Base-by-base conservation (phyloP, 1,140 invertebrate genomes). In the Drosophila guanche region DNA sequence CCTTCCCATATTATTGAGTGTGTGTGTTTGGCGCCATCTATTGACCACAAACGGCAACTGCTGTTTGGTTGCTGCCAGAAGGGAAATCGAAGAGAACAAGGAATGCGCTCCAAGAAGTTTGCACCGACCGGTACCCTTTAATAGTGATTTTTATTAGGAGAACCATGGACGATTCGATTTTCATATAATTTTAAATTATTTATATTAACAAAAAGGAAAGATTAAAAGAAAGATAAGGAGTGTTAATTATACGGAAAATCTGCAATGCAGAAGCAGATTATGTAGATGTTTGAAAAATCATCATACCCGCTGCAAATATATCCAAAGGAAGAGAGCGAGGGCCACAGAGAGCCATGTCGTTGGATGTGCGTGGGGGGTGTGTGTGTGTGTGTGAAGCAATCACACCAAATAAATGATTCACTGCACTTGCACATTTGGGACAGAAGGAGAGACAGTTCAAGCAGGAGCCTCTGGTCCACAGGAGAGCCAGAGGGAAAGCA, bases 331-430 rank as follows among this genome's bases (percentile, higher is more conserved):
- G 48, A 8, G 29, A 33, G 29, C 8, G 10, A 37, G 33, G 4
- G 33, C 33, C 33, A 37, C 33, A 10, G 10, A 37, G 10, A 37
- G 10, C 33, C 33, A 12, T 37, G 10, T 10, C 4, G 8, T 22
- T 10, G 29, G 33, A 7, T 43, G 22, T 8, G n/a, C 16, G 42
- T 25, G 27, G 10, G 46, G 23, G 33, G 56, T 74, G 56, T 58
- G 52, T 47, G 43, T 48, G 59, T 66, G 68, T 59, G 58, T 74
- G 59, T 74, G 61, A 75, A 69, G 83, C 81, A 86, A 86, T 86
- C 81, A 88, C 81, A 88, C 81, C 73, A 86, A 86, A 86, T 86
- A 86, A 86, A 86, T 86, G 73, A 86, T 86, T 86, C 83, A 86
- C 77, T 86, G 78, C 73, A 86, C 78, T 88, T 88, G 69, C 74